phyloP scores from a whole-genome alignment of 1,140 invertebrate genomes.

The Wiebesia pumilae region DNA sequence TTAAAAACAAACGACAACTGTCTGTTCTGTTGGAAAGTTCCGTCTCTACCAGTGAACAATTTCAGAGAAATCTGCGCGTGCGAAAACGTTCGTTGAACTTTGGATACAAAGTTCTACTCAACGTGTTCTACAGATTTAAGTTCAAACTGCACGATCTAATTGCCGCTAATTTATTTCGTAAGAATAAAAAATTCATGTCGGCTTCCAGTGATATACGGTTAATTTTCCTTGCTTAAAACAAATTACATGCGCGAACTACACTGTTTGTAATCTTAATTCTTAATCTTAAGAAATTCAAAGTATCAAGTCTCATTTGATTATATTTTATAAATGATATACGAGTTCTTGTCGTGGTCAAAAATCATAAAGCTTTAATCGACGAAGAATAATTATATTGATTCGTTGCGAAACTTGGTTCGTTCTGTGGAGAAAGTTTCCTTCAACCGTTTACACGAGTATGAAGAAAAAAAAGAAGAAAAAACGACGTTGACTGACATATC shows the following conservation, averaged over 20 bases:
- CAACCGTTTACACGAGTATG: too few species aligned
- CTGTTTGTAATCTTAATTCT: constrained; percentile 42
- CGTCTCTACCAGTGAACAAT: too few species aligned
- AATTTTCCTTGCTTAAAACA: constrained; percentile 19
- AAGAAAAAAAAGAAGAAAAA: too few species aligned
- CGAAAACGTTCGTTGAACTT: too few species aligned
- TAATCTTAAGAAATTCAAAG: constrained; percentile 32
- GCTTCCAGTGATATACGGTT: constrained; percentile 7
- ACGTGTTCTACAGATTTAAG: background rate
- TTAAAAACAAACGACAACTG: too few species aligned
- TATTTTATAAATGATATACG: constrained; percentile 40
- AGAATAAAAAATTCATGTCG: constrained; percentile 6
- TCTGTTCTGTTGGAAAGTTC: too few species aligned
- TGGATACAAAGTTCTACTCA: background rate
- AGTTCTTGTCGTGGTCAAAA: constrained; percentile 12
- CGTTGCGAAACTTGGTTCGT: background rate
- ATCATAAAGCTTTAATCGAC: constrained; percentile 35
- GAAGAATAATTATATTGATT: constrained; percentile 45
- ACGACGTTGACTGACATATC: too few species aligned
- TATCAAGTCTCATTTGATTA: constrained; percentile 31
- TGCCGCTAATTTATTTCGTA: background rate
- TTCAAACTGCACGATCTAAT: background rate
- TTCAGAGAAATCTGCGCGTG: too few species aligned
- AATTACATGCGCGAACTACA: background rate
- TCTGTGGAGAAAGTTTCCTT: background rate